Percentiles rank a stretch among this genome's conserved stretches.
These are phyloP conservation scores for Bufo gargarizans DNA, from an alignment of 2,113 vertebrate genomes.

Conservation along the genomic window DNA sequence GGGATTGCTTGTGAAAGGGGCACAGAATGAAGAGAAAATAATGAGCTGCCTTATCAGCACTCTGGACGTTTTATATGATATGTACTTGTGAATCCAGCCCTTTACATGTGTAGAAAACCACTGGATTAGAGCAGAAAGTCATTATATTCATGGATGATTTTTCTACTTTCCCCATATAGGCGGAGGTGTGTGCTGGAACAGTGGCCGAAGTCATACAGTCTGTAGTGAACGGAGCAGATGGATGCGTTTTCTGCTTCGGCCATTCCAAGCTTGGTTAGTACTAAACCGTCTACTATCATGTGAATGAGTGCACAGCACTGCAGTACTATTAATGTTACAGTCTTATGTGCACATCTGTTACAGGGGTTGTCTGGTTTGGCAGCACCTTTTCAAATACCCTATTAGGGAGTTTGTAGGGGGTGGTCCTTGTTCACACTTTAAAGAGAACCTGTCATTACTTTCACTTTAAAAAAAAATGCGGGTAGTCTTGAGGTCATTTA, in stretches of 20 bases:
- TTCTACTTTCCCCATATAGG: slow-evolving; percentile 70
- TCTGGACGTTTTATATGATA: neutral
- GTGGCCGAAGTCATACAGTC: slow-evolving; percentile 99
- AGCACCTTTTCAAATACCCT: too few species aligned
- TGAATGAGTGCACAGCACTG: neutral
- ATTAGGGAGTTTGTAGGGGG: too few species aligned
- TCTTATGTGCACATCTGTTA: neutral
- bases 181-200: slow-evolving; percentile 94
- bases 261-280: slow-evolving; percentile 94
- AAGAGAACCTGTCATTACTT: too few species aligned
- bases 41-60: neutral
- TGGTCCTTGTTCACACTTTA: too few species aligned
- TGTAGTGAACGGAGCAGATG: slow-evolving; percentile 96
- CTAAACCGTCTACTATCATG: neutral
- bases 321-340: neutral
- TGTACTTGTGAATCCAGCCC: neutral
- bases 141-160: neutral
- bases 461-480: too few species aligned
- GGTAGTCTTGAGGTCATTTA: too few species aligned
- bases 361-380: too few species aligned
- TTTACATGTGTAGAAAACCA: neutral
- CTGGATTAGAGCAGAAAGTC: neutral
- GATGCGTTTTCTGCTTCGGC: slow-evolving; percentile 98
- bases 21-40: neutral
- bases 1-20: neutral